Percentiles rank a stretch among this genome's conserved stretches.
These are phyloP conservation scores for Lemur catta DNA, from an alignment of 2,797 vertebrate species.

Conservation along the genomic window DNA sequence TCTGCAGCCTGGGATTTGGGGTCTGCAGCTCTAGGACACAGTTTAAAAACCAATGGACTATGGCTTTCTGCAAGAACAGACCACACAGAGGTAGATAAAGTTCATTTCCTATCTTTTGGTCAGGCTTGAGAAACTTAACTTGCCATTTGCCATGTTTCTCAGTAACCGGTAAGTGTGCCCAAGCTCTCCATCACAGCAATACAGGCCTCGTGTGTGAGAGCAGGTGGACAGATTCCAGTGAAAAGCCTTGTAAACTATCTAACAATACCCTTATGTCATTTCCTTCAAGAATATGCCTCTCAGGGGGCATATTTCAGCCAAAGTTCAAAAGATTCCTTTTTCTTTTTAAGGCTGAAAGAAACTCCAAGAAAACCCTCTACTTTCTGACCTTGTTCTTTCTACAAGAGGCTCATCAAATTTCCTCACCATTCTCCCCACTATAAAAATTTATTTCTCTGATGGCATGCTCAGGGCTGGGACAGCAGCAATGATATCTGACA, in stretches of 20 bases:
- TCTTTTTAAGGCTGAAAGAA: not conserved
- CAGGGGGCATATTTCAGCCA: not conserved
- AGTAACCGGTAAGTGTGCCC: not conserved
- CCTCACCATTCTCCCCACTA: not conserved
- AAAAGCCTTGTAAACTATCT: not conserved
- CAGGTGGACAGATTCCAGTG: not conserved
- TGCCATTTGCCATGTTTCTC: not conserved
- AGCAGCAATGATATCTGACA: accelerated
- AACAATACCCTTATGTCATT: not conserved
- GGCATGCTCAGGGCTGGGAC: not conserved
- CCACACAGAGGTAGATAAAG: not conserved
- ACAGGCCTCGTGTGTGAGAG: not conserved
- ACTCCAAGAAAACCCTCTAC: not conserved
- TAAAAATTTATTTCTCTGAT: not conserved
- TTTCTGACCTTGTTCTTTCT: not conserved
- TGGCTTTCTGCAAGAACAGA: not conserved
- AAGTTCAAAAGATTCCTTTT: not conserved
- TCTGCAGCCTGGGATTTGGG: no score
- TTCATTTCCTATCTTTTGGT: not conserved
- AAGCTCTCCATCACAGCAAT: not conserved
- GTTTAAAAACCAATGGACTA: not conserved
- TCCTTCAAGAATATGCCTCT: not conserved
- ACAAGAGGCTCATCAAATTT: not conserved
- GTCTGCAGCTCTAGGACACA: not conserved
- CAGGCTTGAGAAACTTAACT: not conserved